Percentiles rank a stretch among this genome's conserved stretches.
These are phyloP conservation scores for Helarctos malayanus DNA, from an alignment of 2,797 vertebrate species.

Conservation along the genomic window DNA sequence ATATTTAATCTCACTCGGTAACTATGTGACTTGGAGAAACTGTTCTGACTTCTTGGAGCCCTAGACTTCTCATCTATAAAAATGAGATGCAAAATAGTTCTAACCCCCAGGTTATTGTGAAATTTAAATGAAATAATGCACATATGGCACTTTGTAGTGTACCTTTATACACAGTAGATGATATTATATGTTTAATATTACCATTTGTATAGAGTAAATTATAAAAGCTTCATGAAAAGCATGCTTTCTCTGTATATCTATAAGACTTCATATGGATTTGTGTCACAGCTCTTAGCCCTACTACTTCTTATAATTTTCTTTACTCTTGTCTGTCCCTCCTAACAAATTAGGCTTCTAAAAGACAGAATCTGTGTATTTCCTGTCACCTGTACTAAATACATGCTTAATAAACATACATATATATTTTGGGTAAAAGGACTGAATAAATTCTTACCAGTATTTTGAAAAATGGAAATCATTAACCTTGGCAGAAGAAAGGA, in stretches of 20 bases:
- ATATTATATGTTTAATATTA: background rate
- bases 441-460: background rate
- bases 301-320: background rate
- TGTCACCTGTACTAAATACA: background rate
- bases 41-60: background rate
- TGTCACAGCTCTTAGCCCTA: background rate
- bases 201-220: background rate
- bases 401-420: background rate
- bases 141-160: background rate
- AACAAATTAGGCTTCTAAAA: background rate
- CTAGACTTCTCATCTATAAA: background rate
- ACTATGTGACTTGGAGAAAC: background rate
- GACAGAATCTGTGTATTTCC: background rate
- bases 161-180: background rate
- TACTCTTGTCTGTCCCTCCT: background rate
- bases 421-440: background rate
- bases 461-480: background rate
- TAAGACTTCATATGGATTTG: background rate
- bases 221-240: background rate
- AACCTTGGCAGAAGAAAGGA: background rate
- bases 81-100: background rate
- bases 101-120: background rate
- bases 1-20: background rate
- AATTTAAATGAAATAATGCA: background rate
- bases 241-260: background rate